Conservation (phyloP, 2,797 vertebrate genomes). For the Sebastes ruberrimus region DNA sequence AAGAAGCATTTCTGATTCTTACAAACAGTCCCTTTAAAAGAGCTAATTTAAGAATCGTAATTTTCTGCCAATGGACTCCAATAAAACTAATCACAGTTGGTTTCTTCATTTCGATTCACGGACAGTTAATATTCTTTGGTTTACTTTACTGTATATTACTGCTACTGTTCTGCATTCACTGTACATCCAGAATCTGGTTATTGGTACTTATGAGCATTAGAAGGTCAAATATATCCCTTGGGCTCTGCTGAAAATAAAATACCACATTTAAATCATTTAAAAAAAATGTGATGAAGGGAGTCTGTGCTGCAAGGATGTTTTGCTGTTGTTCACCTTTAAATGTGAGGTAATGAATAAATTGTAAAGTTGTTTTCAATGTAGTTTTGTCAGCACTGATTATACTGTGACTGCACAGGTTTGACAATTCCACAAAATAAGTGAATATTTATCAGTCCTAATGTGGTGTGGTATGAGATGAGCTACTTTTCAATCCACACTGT, state of each 20-base stretch:
- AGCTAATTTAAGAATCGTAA: background rate
- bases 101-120: background rate
- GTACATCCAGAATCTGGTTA: background rate
- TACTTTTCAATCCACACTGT: background rate
- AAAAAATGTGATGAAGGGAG: background rate
- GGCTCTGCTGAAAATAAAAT: background rate
- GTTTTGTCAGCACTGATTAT: background rate
- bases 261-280: background rate
- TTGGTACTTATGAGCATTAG: background rate
- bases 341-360: background rate
- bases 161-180: background rate
- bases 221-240: background rate
- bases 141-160: background rate
- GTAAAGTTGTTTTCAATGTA: background rate
- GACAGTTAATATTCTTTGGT: background rate
- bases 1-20: too few species aligned
- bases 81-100: background rate
- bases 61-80: background rate
- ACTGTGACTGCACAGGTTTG: background rate
- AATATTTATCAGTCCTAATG: background rate
- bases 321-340: background rate
- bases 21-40: too few species aligned
- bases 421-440: background rate
- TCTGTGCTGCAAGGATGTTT: background rate
- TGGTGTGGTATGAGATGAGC: background rate